Conservation (phyloP, 2,113 vertebrate genomes). For the Anoura caudifer region DNA sequence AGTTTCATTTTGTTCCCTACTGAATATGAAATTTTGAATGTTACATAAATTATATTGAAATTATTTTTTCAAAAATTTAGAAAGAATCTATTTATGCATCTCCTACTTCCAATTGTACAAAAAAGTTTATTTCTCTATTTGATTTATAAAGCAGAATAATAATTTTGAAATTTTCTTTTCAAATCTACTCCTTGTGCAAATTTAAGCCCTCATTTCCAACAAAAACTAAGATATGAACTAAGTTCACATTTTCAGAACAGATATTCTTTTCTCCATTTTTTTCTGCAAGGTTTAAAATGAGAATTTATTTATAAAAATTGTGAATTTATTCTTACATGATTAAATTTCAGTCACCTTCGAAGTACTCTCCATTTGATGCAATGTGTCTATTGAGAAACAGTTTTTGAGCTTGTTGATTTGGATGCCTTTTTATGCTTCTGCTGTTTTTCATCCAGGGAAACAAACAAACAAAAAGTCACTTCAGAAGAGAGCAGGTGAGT, state of each 20-base stretch:
- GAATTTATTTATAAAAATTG: too few species aligned
- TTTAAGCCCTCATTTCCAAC: constrained; percentile 53
- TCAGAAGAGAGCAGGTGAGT: too few species aligned
- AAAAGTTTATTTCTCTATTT: not conserved
- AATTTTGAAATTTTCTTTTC: constrained; percentile 41
- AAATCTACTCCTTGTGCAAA: constrained; percentile 42
- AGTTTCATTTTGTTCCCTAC: not conserved
- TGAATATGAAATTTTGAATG: not conserved
- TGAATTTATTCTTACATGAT: too few species aligned
- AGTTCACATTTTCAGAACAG: constrained; percentile 58
- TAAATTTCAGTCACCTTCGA: too few species aligned
- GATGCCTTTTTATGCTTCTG: too few species aligned
- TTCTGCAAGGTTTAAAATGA: not conserved
- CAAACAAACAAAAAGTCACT: too few species aligned
- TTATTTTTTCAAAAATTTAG: not conserved
- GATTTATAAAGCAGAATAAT: constrained; percentile 19
- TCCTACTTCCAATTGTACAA: not conserved
- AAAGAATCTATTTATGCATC: not conserved
- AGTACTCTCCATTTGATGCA: too few species aligned
- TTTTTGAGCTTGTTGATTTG: too few species aligned
- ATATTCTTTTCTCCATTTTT: constrained; percentile 50
- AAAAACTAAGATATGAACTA: constrained; percentile 44
- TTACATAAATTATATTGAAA: not conserved
- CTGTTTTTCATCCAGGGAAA: too few species aligned
- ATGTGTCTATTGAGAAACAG: too few species aligned